A percentile compares a stretch with the other conserved stretches of the same genome.
These are phyloP conservation scores for Acanthochromis polyacanthus DNA, from an alignment of 2,113 vertebrate genomes.

Conservation along the genomic window DNA sequence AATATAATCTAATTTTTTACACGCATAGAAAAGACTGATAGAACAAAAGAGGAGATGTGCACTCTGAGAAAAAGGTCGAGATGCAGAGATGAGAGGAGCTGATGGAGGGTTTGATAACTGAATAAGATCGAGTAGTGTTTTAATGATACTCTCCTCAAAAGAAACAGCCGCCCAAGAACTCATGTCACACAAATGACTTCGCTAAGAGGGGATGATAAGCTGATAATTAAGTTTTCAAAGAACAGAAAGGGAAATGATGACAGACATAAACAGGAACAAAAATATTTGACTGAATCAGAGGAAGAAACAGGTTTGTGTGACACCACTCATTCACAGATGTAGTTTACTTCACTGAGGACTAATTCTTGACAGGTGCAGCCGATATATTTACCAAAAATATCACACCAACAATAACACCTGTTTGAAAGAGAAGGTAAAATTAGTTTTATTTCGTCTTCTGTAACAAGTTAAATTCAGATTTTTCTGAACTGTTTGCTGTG, in stretches of 20 bases:
- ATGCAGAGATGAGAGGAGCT: slow-evolving; percentile 43
- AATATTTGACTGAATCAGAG: slow-evolving; percentile 7
- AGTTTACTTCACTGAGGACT: neutral
- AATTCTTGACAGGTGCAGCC: slow-evolving; percentile 20
- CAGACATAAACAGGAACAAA: neutral
- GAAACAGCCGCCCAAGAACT: slow-evolving; percentile 9
- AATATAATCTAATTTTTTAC: slow-evolving; percentile 22
- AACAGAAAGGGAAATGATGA: slow-evolving; percentile 6
- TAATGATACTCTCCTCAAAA: slow-evolving; percentile 44
- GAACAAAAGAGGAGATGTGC: slow-evolving; percentile 46
- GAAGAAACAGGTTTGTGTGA: neutral
- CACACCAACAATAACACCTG: neutral
- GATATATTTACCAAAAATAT: slow-evolving; percentile 8
- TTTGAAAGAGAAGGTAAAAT: neutral
- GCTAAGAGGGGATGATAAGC: slow-evolving; percentile 19
- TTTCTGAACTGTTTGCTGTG: neutral
- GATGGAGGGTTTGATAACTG: slow-evolving; percentile 50
- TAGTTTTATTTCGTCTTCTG: slow-evolving; percentile 5
- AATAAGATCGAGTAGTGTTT: slow-evolving; percentile 34
- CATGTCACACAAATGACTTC: slow-evolving; percentile 27
- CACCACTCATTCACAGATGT: slow-evolving; percentile 1
- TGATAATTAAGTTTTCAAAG: slow-evolving; percentile 52
- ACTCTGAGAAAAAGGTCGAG: slow-evolving; percentile 24
- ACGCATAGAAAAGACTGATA: slow-evolving; percentile 20
- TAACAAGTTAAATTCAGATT: neutral